A percentile compares a stretch with the other conserved stretches of the same genome.
Conservation (phyloP, 2,113 vertebrate genomes). For the Equus quagga region DNA sequence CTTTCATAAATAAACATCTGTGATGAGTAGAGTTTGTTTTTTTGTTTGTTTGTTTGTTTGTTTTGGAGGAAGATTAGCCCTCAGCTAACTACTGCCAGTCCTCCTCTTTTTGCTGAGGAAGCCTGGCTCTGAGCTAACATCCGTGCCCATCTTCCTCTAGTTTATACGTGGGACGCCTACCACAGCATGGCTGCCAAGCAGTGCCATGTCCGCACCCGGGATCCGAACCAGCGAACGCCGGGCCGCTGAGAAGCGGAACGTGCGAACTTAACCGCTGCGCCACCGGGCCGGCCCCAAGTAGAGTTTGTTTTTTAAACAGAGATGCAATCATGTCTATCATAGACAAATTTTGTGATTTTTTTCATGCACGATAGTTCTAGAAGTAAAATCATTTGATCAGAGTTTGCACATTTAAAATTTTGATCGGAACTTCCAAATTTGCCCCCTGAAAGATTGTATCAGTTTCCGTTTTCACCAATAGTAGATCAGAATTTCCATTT, state of each 20-base stretch:
- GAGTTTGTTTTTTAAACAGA: conserved; percentile 10
- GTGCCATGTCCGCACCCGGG: too few relatives aligned
- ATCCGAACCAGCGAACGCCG: too few relatives aligned
- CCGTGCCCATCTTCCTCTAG: too few relatives aligned
- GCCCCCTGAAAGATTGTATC: neutral
- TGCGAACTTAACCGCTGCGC: too few relatives aligned
- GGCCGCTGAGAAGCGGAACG: too few relatives aligned
- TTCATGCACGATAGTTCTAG: neutral
- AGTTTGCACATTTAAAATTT: conserved; percentile 38
- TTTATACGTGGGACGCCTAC: too few relatives aligned
- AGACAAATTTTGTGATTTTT: neutral
- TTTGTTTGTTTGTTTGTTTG: neutral
- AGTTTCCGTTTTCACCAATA: neutral
- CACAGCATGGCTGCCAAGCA: too few relatives aligned
- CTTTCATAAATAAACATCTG: conserved; percentile 30
- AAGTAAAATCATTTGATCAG: neutral
- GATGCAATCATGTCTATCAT: conserved; percentile 9
- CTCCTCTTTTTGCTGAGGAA: too few relatives aligned
- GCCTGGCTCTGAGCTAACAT: too few relatives aligned
- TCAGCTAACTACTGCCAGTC: too few relatives aligned
- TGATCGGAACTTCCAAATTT: neutral
- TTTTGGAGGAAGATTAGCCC: too few relatives aligned
- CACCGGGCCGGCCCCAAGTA: neutral
- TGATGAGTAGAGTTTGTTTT: neutral
- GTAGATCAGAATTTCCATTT: neutral